Conservation (phyloP, 2,888 invertebrate genomes). For the Nasonovia ribisnigri region DNA sequence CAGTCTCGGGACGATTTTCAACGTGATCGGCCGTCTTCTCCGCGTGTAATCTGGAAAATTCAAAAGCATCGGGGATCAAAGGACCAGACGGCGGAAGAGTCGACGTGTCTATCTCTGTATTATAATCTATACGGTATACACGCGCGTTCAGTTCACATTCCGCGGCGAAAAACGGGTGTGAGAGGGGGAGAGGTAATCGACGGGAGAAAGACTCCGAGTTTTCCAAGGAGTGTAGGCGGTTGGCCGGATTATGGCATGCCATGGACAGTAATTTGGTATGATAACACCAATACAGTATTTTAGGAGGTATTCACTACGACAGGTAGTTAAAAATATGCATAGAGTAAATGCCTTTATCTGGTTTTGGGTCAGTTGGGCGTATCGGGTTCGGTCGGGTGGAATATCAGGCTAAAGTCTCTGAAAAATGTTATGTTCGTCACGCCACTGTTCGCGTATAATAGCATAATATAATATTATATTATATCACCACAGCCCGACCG, state of each 20-base stretch:
- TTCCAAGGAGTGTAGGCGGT: not conserved
- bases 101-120: not conserved
- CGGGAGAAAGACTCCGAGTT: not conserved
- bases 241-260: not conserved
- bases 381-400: not conserved
- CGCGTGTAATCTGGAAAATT: constrained; percentile 71
- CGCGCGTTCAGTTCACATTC: not conserved
- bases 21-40: constrained; percentile 73
- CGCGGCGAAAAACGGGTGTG: no score
- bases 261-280: not conserved
- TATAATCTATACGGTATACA: not conserved
- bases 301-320: not conserved
- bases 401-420: not conserved
- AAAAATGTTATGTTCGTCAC: not conserved
- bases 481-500: not conserved
- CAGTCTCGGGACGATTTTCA: constrained; percentile 73
- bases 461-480: not conserved
- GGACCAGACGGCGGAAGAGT: not conserved
- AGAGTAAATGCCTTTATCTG: not conserved
- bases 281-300: not conserved
- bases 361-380: not conserved
- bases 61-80: not conserved
- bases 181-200: not conserved
- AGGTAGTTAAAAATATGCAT: not conserved
- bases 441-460: not conserved